Conservation (phyloP, 2,888 invertebrate species). For the Dicranocentrus wangi region DNA sequence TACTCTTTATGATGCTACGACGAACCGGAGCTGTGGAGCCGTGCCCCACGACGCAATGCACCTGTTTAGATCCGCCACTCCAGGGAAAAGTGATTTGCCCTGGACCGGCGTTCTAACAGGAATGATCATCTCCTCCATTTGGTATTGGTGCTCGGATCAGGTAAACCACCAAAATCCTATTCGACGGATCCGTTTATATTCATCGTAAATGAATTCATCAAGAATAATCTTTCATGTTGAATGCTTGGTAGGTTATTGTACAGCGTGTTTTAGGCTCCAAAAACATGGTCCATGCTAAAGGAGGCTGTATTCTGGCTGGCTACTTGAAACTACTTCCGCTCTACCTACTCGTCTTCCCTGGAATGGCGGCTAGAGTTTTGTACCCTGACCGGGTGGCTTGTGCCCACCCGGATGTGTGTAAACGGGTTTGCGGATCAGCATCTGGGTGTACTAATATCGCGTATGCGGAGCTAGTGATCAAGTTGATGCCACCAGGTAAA, state of each 20-base stretch:
- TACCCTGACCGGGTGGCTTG: conserved; percentile 76
- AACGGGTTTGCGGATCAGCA: conserved; percentile 75
- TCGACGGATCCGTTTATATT: no score
- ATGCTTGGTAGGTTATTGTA: conserved; percentile 76
- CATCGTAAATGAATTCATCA: no score
- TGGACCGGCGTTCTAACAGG: conserved; percentile 75
- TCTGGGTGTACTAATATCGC: conserved; percentile 77
- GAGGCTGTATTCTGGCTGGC: conserved; percentile 76
- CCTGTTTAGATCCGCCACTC: conserved; percentile 74
- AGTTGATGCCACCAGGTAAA: conserved; percentile 76
- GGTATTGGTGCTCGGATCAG: conserved; percentile 76
- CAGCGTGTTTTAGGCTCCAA: conserved; percentile 77
- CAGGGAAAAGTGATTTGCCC: conserved; percentile 74
- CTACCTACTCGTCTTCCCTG: conserved; percentile 77
- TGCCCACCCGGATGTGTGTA: conserved; percentile 76
- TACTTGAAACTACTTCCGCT: conserved; percentile 76
- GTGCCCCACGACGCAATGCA: conserved; percentile 75
- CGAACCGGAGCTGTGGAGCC: conserved; percentile 73
- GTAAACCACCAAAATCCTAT: no score
- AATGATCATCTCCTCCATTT: conserved; percentile 74
- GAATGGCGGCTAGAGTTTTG: conserved; percentile 77
- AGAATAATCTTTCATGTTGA: no score
- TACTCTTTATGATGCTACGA: conserved; percentile 68
- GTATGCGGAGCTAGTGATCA: conserved; percentile 77
- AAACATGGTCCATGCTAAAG: conserved; percentile 77